These are phyloP conservation scores for Chloroceryle inda DNA, from an alignment of 2,797 vertebrate species.

Conservation along the genomic window DNA sequence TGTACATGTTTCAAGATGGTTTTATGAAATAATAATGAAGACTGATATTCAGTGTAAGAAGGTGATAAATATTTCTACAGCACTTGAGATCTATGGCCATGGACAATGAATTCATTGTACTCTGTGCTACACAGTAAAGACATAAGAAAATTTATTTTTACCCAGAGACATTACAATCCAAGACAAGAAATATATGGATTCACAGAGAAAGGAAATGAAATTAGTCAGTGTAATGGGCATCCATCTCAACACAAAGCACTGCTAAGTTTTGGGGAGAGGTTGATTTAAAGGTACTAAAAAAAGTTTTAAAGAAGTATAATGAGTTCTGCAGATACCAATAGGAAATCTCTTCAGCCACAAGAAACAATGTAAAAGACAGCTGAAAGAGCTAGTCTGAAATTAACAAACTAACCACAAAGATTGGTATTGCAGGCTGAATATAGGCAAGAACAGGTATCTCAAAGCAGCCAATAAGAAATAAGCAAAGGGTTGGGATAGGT, in stretches of 20 bases:
- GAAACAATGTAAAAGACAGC: not conserved
- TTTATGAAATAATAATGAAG: not conserved
- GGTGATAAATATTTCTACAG: not conserved
- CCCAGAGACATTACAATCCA: not conserved
- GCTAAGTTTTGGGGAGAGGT: not conserved
- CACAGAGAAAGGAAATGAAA: not conserved
- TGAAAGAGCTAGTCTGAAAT: not conserved
- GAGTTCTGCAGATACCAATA: not conserved
- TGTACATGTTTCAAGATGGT: not conserved
- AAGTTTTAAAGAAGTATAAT: not conserved
- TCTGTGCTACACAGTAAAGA: not conserved
- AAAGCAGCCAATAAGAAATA: not conserved
- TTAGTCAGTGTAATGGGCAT: not conserved
- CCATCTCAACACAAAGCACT: not conserved
- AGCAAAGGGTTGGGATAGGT: not conserved
- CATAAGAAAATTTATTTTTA: not conserved
- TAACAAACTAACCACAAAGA: not conserved
- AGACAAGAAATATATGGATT: constrained; percentile 15
- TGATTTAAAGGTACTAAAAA: constrained; percentile 36
- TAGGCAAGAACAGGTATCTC: not conserved
- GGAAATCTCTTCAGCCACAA: not conserved
- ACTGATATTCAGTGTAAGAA: not conserved
- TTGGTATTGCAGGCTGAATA: not conserved
- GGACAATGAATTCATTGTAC: not conserved
- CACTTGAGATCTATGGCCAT: not conserved